phyloP scores from a whole-genome alignment of 1,140 invertebrate genomes.

The Micrasema minimum region DNA sequence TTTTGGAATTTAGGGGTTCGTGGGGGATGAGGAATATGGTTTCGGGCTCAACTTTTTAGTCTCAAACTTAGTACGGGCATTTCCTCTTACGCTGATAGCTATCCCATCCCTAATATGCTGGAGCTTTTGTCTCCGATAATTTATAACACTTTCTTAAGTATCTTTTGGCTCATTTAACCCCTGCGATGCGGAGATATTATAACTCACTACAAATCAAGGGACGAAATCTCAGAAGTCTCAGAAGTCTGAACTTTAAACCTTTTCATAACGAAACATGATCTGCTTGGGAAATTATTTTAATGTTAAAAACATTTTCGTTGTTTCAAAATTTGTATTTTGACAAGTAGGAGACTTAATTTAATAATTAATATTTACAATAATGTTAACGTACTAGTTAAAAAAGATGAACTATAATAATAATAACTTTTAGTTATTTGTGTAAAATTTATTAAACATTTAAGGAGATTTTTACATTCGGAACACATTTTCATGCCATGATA shows the following conservation, averaged over 20 bases:
- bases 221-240: slow-evolving; percentile 6
- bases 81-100: slow-evolving; percentile 35
- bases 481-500: too few relatives aligned
- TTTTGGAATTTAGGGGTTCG: slow-evolving; percentile 9
- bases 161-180: slow-evolving; percentile 36
- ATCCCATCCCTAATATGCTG: slow-evolving; percentile 31
- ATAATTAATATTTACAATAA: too few relatives aligned
- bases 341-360: too few relatives aligned
- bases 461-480: too few relatives aligned
- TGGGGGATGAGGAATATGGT: slow-evolving; percentile 46
- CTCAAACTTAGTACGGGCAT: slow-evolving; percentile 45
- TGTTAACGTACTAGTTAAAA: too few relatives aligned
- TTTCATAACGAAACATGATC: not conserved
- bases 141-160: slow-evolving; percentile 39
- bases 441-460: too few relatives aligned
- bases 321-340: too few relatives aligned
- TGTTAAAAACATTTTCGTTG: too few relatives aligned
- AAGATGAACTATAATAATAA: too few relatives aligned
- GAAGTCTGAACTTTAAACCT: not conserved
- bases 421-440: too few relatives aligned
- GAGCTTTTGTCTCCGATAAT: slow-evolving; percentile 39
- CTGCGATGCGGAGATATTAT: slow-evolving; percentile 12
- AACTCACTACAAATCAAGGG: slow-evolving; percentile 25
- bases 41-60: slow-evolving; percentile 49
- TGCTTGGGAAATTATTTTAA: not conserved